A percentile compares a stretch with the other conserved stretches of the same genome.
Evolutionary conservation across 2,797 vertebrate species (phyloP).

Genomic region (Denticeps clupeoides): DNA sequence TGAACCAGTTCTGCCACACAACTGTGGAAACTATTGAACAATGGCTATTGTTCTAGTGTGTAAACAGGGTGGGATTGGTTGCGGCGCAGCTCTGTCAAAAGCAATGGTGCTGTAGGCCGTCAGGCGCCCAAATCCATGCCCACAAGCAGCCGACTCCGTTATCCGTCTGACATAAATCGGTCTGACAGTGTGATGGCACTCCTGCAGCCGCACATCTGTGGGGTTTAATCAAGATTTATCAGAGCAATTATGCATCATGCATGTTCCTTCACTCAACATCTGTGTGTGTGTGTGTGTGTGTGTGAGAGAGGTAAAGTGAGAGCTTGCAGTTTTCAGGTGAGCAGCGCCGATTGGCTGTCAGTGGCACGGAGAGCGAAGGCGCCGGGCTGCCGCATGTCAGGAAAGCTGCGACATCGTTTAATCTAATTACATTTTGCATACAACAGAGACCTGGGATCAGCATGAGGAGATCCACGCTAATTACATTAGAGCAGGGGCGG

Average conservation of each 20-base stretch:
- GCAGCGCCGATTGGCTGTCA: conserved; percentile 24
- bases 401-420: conserved; percentile 34
- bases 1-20: neutral
- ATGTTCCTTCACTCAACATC: conserved; percentile 22
- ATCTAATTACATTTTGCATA: conserved; percentile 56
- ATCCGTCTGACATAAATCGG: conserved; percentile 23
- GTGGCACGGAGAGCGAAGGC: conserved; percentile 38
- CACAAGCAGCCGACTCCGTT: conserved; percentile 13
- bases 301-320: neutral
- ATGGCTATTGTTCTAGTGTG: neutral
- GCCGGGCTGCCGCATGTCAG: conserved; percentile 38
- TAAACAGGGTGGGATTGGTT: neutral
- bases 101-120: neutral
- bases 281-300: conserved; percentile 9
- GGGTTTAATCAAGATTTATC: conserved; percentile 38
- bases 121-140: neutral
- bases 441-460: conserved; percentile 43
- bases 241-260: conserved; percentile 32
- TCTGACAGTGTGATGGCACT: conserved; percentile 31
- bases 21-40: neutral
- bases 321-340: conserved; percentile 16
- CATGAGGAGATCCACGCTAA: conserved; percentile 49
- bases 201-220: conserved; percentile 26
- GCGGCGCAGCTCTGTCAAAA: no score
- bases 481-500: conserved; percentile 51